These are phyloP conservation scores for Xestia rhomboidea DNA, from an alignment of 2,888 invertebrate species.

Conservation along the genomic window DNA sequence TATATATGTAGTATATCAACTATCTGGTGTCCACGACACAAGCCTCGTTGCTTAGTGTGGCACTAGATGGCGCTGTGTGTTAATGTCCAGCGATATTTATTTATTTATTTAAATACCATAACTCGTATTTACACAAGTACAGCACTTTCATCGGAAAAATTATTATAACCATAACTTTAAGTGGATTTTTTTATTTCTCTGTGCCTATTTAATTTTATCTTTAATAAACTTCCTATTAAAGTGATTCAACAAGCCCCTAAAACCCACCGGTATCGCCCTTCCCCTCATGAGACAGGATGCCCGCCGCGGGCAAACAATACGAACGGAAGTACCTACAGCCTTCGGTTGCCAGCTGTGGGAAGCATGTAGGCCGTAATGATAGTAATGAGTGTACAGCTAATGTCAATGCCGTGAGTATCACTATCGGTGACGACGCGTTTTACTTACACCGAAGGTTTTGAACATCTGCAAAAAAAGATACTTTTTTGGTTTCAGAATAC, in stretches of 20 bases:
- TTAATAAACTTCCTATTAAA: neutral
- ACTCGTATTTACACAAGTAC: neutral
- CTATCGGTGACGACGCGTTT: conserved; percentile 29
- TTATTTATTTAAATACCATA: too few relatives aligned
- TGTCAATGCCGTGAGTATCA: conserved; percentile 54
- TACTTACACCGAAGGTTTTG: conserved; percentile 29
- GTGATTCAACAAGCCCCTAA: conserved; percentile 28
- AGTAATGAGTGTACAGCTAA: conserved; percentile 61
- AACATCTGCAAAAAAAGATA: conserved; percentile 1
- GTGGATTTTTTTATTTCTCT: neutral
- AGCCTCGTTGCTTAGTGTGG: too few relatives aligned
- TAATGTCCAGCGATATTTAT: too few relatives aligned
- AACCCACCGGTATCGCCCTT: conserved; percentile 29
- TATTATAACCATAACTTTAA: neutral
- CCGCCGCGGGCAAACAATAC: conserved; percentile 50
- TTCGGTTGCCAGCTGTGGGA: conserved; percentile 61
- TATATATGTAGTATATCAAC: too few relatives aligned
- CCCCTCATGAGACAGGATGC: conserved; percentile 42
- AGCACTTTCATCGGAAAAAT: neutral
- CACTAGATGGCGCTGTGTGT: too few relatives aligned
- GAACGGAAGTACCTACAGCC: conserved; percentile 66
- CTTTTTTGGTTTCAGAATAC: neutral
- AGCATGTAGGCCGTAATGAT: conserved; percentile 61
- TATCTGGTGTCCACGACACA: too few relatives aligned
- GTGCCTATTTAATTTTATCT: neutral